phyloP scores from a whole-genome alignment of 1,140 invertebrate genomes.

The Pogonognathellus flavescens region DNA sequence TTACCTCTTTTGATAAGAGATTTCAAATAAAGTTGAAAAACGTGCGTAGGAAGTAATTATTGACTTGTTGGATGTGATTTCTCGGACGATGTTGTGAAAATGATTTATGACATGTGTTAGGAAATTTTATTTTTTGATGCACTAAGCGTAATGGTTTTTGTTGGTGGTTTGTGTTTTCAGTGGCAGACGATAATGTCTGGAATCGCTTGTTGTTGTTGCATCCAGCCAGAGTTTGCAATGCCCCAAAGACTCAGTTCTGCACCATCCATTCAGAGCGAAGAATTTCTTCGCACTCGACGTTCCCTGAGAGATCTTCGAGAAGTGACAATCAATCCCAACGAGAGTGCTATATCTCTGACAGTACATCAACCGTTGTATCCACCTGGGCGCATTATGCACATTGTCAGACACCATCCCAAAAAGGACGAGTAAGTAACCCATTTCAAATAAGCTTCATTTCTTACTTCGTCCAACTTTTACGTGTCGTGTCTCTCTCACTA shows the following conservation, averaged over 20 bases:
- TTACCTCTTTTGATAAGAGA: too few relatives aligned
- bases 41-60: too few relatives aligned
- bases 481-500: neutral
- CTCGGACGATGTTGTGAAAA: too few relatives aligned
- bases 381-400: constrained; percentile 89
- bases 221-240: constrained; percentile 64
- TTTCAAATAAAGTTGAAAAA: too few relatives aligned
- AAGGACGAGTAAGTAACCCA: constrained; percentile 80
- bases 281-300: constrained; percentile 62
- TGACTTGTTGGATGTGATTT: too few relatives aligned
- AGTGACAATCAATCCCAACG: constrained; percentile 78
- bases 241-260: constrained; percentile 66
- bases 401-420: constrained; percentile 89
- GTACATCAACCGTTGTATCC: constrained; percentile 87
- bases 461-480: neutral
- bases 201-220: constrained; percentile 70
- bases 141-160: too few relatives aligned
- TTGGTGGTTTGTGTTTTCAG: constrained; percentile 70
- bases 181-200: constrained; percentile 91
- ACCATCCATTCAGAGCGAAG: constrained; percentile 65
- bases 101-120: too few relatives aligned
- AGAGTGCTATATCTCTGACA: constrained; percentile 81
- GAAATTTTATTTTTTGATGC: too few relatives aligned
- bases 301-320: constrained; percentile 70
- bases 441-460: neutral